phyloP scores from a whole-genome alignment of 1,140 invertebrate genomes.

The Drosophila suzukii region DNA sequence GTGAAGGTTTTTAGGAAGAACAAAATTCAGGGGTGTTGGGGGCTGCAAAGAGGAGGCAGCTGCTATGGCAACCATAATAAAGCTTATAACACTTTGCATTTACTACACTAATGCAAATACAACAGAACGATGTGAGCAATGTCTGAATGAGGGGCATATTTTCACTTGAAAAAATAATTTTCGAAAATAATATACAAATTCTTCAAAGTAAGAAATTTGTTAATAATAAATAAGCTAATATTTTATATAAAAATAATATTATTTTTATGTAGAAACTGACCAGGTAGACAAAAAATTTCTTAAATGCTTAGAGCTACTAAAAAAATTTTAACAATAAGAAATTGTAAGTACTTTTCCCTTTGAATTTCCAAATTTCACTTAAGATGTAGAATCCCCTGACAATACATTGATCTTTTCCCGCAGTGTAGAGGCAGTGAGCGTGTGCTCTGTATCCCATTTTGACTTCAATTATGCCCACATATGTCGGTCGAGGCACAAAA shows the following conservation, averaged over 20 bases:
- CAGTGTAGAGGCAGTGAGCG: slow-evolving; percentile 9
- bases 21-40: neutral
- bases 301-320: too few species aligned
- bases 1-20: slow-evolving; percentile 3
- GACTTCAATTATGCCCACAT: slow-evolving; percentile 74
- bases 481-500: slow-evolving; percentile 72
- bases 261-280: too few species aligned
- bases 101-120: slow-evolving; percentile 83
- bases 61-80: slow-evolving; percentile 70
- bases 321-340: too few species aligned
- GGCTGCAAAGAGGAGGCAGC: slow-evolving; percentile 4
- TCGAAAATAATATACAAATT: too few species aligned
- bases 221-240: too few species aligned
- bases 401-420: neutral
- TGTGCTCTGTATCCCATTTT: slow-evolving; percentile 36
- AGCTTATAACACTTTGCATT: slow-evolving; percentile 82
- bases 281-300: too few species aligned
- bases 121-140: slow-evolving; percentile 46
- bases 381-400: neutral
- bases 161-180: neutral
- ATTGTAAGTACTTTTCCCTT: too few species aligned
- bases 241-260: too few species aligned
- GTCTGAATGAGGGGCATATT: neutral
- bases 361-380: too few species aligned
- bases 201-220: too few species aligned